Conservation (phyloP, 2,888 invertebrate genomes). For the Erebia aethiops region DNA sequence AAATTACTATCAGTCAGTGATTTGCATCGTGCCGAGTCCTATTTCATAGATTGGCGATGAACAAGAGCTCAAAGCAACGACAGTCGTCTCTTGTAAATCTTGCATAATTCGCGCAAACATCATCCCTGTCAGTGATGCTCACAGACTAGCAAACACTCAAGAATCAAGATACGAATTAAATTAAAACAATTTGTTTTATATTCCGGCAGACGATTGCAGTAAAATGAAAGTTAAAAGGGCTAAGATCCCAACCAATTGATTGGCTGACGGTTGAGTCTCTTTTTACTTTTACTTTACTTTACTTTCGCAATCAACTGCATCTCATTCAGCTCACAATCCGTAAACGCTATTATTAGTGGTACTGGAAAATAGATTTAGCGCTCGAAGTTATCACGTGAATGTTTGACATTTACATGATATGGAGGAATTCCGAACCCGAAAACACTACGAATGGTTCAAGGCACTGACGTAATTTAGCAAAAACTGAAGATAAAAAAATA, state of each 20-base stretch:
- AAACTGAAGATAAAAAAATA: not conserved
- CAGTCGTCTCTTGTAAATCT: conserved; percentile 70
- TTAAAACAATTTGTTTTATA: conserved; percentile 38
- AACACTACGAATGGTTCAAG: conserved; percentile 53
- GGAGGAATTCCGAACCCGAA: conserved; percentile 39
- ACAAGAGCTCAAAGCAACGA: conserved; percentile 39
- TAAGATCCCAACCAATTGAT: too few relatives aligned
- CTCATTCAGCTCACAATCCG: conserved; percentile 39
- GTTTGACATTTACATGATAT: conserved; percentile 44
- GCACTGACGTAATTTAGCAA: conserved; percentile 50
- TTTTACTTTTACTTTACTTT: too few relatives aligned
- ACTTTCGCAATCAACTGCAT: conserved; percentile 10
- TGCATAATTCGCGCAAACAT: conserved; percentile 82
- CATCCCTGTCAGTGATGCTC: conserved; percentile 81
- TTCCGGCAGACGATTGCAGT: not conserved
- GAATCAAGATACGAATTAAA: conserved; percentile 58
- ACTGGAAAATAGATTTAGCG: conserved; percentile 32
- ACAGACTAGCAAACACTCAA: conserved; percentile 80
- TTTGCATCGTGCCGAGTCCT: conserved; percentile 17
- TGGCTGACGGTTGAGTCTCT: too few relatives aligned
- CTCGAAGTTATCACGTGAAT: conserved; percentile 45
- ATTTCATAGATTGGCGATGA: conserved; percentile 25
- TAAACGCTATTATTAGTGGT: conserved; percentile 33
- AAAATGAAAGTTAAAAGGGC: too few relatives aligned
- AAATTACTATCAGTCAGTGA: conserved; percentile 25